Conservation (phyloP, 2,113 vertebrate species). For the Canis aureus region DNA sequence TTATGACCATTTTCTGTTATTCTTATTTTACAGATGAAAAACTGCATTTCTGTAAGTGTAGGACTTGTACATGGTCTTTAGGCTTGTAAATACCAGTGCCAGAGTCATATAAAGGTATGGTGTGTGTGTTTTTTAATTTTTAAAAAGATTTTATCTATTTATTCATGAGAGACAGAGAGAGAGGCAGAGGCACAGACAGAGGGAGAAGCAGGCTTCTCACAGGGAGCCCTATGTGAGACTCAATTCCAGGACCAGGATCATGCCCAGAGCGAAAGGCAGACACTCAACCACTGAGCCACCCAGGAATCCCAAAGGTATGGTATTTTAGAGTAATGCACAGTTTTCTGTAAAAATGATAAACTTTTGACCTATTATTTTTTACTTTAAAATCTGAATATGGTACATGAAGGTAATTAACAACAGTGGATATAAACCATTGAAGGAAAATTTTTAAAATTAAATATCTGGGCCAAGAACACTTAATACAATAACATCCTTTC, state of each 20-base stretch:
- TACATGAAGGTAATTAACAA: not conserved
- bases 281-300: too few species aligned
- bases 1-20: not conserved
- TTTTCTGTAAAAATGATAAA: not conserved
- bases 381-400: constrained; percentile 5
- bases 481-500: not conserved
- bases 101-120: not conserved
- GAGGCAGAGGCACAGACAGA: too few species aligned
- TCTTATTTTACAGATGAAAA: not conserved
- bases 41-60: not conserved
- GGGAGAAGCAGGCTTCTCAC: too few species aligned
- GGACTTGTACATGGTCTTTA: not conserved
- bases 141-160: too few species aligned
- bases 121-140: too few species aligned
- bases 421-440: not conserved
- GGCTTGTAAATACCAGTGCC: not conserved
- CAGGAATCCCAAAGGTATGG: not conserved
- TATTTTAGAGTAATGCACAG: not conserved
- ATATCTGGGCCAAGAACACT: not conserved
- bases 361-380: not conserved
- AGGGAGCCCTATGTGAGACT: too few species aligned
- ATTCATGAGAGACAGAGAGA: too few species aligned
- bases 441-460: not conserved
- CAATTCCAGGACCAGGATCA: too few species aligned
- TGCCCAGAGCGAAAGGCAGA: too few species aligned